A percentile compares a stretch with the other conserved stretches of the same genome.
These are phyloP conservation scores for Tetramorium parvispinum DNA, from an alignment of 1,140 invertebrate genomes.

Conservation along the genomic window DNA sequence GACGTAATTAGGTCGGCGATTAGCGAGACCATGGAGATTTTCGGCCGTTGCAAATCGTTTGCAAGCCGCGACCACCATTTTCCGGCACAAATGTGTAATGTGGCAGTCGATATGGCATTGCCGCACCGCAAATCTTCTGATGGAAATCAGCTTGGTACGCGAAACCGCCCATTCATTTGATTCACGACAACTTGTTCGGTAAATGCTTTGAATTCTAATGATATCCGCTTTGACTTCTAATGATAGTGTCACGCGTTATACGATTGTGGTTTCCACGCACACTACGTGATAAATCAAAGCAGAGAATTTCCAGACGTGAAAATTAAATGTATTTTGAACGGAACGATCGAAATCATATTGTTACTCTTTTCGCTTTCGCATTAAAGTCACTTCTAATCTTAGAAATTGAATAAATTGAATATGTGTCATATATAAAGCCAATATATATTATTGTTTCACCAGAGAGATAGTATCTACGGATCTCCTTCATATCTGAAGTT, in stretches of 20 bases:
- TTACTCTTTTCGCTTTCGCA: neutral
- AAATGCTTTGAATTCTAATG: conserved; percentile 34
- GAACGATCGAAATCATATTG: neutral
- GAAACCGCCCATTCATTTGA: conserved; percentile 34
- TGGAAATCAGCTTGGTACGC: conserved; percentile 31
- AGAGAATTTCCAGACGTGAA: neutral
- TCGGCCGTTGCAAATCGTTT: neutral
- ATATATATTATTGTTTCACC: neutral
- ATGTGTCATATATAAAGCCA: neutral
- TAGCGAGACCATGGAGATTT: conserved; percentile 9
- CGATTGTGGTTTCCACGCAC: neutral
- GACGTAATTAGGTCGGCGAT: conserved; percentile 49
- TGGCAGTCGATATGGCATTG: conserved; percentile 14
- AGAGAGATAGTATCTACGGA: neutral
- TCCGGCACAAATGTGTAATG: conserved; percentile 32
- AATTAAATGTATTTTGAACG: neutral
- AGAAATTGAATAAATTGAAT: conserved; percentile 4
- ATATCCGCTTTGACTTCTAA: conserved; percentile 26
- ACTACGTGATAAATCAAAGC: neutral
- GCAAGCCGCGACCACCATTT: conserved; percentile 9
- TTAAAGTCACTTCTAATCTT: neutral
- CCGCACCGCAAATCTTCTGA: conserved; percentile 46
- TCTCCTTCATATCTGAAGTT: neutral
- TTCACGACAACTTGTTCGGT: conserved; percentile 1
- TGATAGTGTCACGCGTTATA: conserved; percentile 3